Base-by-base conservation (phyloP, 2,888 invertebrate genomes). In the Sesia apiformis region DNA sequence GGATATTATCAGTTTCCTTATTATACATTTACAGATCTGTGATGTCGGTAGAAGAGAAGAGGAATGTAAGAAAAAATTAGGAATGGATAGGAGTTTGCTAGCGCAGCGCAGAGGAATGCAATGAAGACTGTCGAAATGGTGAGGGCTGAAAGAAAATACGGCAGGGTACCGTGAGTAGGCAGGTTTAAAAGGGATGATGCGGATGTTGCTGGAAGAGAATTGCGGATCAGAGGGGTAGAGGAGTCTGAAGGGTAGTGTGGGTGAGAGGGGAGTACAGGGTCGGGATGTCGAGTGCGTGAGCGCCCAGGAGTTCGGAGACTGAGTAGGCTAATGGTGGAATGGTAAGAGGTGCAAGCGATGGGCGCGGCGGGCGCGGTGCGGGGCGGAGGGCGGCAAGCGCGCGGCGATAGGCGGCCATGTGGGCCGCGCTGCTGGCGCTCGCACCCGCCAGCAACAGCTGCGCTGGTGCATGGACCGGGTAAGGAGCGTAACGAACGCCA, bases 241-340 rank as follows among this genome's bases (percentile, higher is more conserved):
- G 81, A 38, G 85, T 79, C 4, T 88, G 91, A 68, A 87, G 76
- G 50, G 93, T 91, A 88, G 94, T 93, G 78, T 94, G 93, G 55
- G 94, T 92, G 58, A 94, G 90, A n/a, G 92, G 90, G 39, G 91
- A 91, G 64, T 93, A 92, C 53, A 94, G 90, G 56, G 94, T 90
- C 58, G 93, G 92, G 71, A 95, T 93, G 76, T 95, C 95, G 53
- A 95, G 91, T 7, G 94, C 91, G 58, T 91, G 92, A 52, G 89
- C 87, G 50, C 94, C 94, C 55, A 96, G 90, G 62, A 76, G 84
- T 57, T 88, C 89, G 84, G 93, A 70, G 76, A 90, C 74, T 75
- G 90, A 80, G 90, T 88, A 78, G 67, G 85, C 70, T 66, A 88
- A 83, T 42, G 90, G 86, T 4, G 88, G 86, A 53, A 86, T 74